phyloP scores from a whole-genome alignment of 2,797 vertebrate species.

The Semotilus atromaculatus region DNA sequence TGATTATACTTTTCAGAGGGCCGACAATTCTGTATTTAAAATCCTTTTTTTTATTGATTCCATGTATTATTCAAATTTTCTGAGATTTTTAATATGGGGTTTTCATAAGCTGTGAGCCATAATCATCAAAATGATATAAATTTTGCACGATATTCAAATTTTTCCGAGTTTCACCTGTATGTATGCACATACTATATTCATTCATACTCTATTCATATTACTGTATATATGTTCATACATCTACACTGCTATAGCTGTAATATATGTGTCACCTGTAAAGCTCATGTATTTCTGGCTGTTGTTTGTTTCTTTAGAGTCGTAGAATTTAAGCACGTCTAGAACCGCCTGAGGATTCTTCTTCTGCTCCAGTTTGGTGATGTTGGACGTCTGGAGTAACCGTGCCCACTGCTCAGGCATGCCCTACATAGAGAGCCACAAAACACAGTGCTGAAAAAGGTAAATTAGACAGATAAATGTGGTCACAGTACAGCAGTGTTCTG shows the following conservation, averaged over 20 bases:
- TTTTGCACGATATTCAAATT: too few relatives aligned
- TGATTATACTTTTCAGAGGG: too few relatives aligned
- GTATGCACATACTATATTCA: too few relatives aligned
- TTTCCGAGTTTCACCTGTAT: too few relatives aligned
- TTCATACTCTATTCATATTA: too few relatives aligned
- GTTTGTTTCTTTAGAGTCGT: slow-evolving; percentile 92
- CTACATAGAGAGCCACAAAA: slow-evolving; percentile 68
- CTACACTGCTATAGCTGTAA: not conserved
- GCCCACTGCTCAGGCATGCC: slow-evolving; percentile 98
- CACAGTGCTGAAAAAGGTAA: slow-evolving; percentile 31
- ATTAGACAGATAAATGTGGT: not conserved
- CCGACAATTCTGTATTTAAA: too few relatives aligned
- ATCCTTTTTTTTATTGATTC: too few relatives aligned
- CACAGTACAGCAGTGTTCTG: not conserved
- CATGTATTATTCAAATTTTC: too few relatives aligned
- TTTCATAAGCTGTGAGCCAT: too few relatives aligned
- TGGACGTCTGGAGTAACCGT: slow-evolving; percentile 91
- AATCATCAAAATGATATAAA: too few relatives aligned
- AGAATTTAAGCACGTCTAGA: slow-evolving; percentile 93
- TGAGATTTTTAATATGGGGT: too few relatives aligned
- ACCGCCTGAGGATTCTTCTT: slow-evolving; percentile 98
- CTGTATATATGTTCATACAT: not conserved
- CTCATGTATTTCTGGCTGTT: slow-evolving; percentile 99
- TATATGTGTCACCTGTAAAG: slow-evolving; percentile 84
- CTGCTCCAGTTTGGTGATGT: slow-evolving; percentile 95